Evolutionary conservation across 1,140 invertebrate genomes (phyloP).

Genomic region (Drosophila lacteicornis): DNA sequence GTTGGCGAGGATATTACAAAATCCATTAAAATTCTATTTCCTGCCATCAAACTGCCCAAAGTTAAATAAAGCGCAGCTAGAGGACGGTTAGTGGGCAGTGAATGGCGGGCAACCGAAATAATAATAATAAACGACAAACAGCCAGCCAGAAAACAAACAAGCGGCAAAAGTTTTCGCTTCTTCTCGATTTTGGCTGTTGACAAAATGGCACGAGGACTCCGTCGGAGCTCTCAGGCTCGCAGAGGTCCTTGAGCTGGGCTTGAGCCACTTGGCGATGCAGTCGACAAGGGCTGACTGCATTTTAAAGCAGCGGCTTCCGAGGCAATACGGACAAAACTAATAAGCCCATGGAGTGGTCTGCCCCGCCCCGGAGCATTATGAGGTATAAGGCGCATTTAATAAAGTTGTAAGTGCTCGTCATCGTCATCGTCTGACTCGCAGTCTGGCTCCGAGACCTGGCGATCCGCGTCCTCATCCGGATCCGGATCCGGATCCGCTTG

Average conservation of each 20-base stretch:
- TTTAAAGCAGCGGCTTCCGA: conserved; percentile 51
- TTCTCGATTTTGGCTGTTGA: conserved; percentile 40
- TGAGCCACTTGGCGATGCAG: conserved; percentile 66
- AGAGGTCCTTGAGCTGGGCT: conserved; percentile 37
- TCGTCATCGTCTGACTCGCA: conserved; percentile 31
- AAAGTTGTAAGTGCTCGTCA: conserved; percentile 73
- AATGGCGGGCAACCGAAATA: conserved; percentile 68
- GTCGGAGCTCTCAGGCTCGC: neutral
- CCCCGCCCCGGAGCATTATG: conserved; percentile 42
- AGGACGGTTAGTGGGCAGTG: conserved; percentile 39
- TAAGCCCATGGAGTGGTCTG: conserved; percentile 67
- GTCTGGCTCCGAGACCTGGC: conserved; percentile 20
- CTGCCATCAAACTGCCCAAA: conserved; percentile 83
- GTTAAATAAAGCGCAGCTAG: conserved; percentile 77
- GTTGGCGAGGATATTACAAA: conserved; percentile 72
- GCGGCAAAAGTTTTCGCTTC: conserved; percentile 66
- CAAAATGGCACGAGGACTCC: conserved; percentile 40
- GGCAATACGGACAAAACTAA: conserved; percentile 63
- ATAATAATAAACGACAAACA: conserved; percentile 83
- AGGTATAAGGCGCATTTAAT: conserved; percentile 75
- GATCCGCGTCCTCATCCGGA: conserved; percentile 3
- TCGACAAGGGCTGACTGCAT: conserved; percentile 68
- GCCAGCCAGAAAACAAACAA: conserved; percentile 75
- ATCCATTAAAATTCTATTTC: conserved; percentile 83
- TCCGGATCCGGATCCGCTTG: conserved; percentile 6